phyloP scores from a whole-genome alignment of 2,888 invertebrate species.

The Acrobasis suavella region DNA sequence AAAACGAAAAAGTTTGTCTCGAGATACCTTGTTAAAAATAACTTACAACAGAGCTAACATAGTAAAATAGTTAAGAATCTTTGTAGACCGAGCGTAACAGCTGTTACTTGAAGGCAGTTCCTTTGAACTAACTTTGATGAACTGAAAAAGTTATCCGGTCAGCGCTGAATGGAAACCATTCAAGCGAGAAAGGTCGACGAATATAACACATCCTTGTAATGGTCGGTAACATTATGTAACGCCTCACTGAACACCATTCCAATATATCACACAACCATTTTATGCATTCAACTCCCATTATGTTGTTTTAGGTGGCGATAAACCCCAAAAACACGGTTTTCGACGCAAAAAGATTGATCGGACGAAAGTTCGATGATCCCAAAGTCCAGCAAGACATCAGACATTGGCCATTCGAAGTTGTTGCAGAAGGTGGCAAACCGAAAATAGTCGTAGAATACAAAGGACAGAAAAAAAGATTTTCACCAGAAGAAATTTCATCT shows the following conservation, averaged over 20 bases:
- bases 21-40: neutral
- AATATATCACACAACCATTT: neutral
- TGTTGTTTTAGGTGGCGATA: constrained; percentile 84
- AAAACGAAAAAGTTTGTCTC: no score
- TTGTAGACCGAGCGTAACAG: constrained; percentile 10
- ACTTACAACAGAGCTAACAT: neutral
- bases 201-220: constrained; percentile 18
- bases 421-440: constrained; percentile 86
- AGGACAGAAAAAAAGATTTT: constrained; percentile 88
- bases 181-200: constrained; percentile 22
- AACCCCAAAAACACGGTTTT: constrained; percentile 92
- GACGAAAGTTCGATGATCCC: constrained; percentile 89
- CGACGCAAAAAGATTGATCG: constrained; percentile 92
- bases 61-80: constrained; percentile 14
- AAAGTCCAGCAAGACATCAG: constrained; percentile 91
- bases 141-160: constrained; percentile 17
- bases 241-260: constrained; percentile 28
- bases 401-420: constrained; percentile 91
- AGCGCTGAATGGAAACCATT: constrained; percentile 18
- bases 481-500: constrained; percentile 92
- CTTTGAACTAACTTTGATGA: constrained; percentile 18
- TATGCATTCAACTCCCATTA: neutral
- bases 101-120: constrained; percentile 17
- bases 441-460: constrained; percentile 89
- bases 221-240: constrained; percentile 16